Conservation (phyloP, 2,888 invertebrate species). For the Cecidostiba fungosa region DNA sequence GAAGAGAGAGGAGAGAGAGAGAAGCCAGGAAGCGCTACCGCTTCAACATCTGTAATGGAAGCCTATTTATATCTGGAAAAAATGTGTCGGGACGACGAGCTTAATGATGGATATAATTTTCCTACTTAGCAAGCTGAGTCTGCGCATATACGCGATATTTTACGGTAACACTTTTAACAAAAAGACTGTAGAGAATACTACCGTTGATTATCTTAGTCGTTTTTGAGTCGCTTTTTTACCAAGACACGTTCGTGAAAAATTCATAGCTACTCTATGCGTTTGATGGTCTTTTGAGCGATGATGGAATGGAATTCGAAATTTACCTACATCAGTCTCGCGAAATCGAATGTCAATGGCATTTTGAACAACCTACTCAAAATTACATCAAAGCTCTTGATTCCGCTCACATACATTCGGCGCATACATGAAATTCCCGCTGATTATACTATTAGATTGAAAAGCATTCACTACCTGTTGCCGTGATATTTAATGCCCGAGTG, state of each 20-base stretch:
- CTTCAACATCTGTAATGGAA: conserved; percentile 17
- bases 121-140: neutral
- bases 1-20: neutral
- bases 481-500: neutral
- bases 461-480: neutral
- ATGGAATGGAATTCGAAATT: no score
- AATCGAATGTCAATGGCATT: neutral
- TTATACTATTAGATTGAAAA: neutral
- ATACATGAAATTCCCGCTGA: neutral
- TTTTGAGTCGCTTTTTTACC: no score
- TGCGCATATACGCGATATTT: neutral
- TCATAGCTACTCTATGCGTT: no score
- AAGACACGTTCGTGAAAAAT: no score
- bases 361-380: neutral
- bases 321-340: neutral
- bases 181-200: no score
- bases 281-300: no score
- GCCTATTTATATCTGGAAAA: conserved; percentile 13
- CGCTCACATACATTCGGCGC: neutral
- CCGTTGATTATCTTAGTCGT: no score
- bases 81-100: neutral
- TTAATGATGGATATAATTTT: conserved; percentile 20
- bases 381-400: neutral
- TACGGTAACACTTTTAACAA: neutral
- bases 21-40: neutral